Evolutionary conservation across 1,140 invertebrate genomes (phyloP).

Genomic region (Polypedilum pembai): DNA sequence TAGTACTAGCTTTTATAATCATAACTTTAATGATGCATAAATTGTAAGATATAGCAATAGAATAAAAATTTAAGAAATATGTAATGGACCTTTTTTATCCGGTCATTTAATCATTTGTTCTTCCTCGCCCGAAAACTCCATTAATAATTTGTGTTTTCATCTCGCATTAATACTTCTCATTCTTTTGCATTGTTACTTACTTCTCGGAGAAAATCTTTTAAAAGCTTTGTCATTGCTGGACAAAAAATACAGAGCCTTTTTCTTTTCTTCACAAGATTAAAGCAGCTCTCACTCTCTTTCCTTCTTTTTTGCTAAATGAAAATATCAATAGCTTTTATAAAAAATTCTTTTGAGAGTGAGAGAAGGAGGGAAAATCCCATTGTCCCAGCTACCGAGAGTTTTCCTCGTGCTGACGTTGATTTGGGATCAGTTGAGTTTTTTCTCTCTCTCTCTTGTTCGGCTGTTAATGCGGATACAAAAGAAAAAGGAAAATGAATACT

Average conservation of each 20-base stretch:
- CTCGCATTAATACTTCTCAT: too few species aligned
- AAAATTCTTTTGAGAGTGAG: not conserved
- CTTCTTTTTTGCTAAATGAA: not conserved
- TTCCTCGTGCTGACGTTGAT: not conserved
- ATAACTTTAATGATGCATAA: too few species aligned
- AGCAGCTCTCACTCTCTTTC: not conserved
- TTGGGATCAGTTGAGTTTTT: not conserved
- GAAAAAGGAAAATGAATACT: not conserved
- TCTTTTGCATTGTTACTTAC: too few species aligned
- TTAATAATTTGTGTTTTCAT: too few species aligned
- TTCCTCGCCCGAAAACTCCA: too few species aligned
- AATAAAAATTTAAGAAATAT: too few species aligned
- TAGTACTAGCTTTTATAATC: too few species aligned
- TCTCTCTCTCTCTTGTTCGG: not conserved
- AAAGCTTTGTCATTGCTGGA: not conserved
- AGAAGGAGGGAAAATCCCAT: not conserved
- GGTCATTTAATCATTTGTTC: too few species aligned
- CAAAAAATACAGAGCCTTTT: constrained; percentile 3
- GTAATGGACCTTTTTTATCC: too few species aligned
- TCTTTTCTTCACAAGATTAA: constrained; percentile 3
- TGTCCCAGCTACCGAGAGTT: not conserved
- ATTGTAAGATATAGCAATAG: too few species aligned
- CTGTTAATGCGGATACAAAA: not conserved
- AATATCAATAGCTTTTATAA: not conserved
- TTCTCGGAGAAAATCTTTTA: too few species aligned